Conservation (phyloP, 2,888 invertebrate genomes). For the Cephus runcator region DNA sequence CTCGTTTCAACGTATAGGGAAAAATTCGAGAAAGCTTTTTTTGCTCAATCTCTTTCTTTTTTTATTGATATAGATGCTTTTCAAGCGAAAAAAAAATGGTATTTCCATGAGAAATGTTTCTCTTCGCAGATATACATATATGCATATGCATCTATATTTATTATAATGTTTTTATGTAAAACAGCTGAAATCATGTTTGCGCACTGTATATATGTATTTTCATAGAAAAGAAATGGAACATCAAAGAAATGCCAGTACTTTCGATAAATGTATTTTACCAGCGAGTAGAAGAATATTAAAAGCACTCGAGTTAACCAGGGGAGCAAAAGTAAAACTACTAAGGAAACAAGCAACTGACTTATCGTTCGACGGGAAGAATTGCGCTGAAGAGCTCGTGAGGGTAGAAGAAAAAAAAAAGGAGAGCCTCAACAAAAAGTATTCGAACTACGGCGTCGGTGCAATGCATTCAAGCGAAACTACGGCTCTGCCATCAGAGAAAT, state of each 20-base stretch:
- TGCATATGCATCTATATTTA: too few relatives aligned
- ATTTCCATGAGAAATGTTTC: background rate
- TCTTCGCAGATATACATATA: background rate
- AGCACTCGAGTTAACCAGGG: background rate
- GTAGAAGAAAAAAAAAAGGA: background rate
- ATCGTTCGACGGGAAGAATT: background rate
- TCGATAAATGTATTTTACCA: background rate
- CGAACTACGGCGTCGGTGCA: slow-evolving; percentile 1
- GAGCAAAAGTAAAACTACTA: background rate
- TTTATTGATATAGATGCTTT: too few relatives aligned
- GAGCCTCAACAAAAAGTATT: background rate
- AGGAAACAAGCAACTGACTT: background rate
- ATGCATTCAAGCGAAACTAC: background rate
- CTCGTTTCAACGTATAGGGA: background rate
- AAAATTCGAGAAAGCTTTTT: background rate
- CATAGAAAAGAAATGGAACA: background rate
- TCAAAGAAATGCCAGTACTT: background rate
- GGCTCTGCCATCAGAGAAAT: background rate
- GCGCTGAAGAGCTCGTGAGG: background rate
- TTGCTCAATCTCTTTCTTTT: background rate
- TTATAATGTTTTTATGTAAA: background rate
- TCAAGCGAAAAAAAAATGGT: background rate
- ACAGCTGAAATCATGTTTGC: background rate
- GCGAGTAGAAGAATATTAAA: background rate
- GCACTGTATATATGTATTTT: background rate